Base-by-base conservation (phyloP, 2,797 vertebrate species). In the Malacoctenus gilli region DNA sequence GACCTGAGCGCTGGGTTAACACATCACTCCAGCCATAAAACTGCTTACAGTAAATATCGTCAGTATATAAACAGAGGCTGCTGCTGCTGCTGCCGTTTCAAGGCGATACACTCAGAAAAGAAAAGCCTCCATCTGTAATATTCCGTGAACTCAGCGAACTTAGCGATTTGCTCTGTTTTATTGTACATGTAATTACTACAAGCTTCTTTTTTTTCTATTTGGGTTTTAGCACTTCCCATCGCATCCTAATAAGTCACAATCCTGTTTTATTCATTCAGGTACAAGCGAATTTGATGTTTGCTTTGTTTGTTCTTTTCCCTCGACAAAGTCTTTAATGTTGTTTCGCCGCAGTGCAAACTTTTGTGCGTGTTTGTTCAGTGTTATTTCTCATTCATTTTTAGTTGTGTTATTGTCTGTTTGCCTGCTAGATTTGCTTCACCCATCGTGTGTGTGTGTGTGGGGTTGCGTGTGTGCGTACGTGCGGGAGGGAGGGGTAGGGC, bases 1-100 rank as follows among this genome's bases (percentile, higher is more conserved):
- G 65, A 64, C 61, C 58, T 63, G n/a, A 78, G 64, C 13, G 48
- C 53, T 68, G 51, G 58, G 61, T 72, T 73, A 83, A 82, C 70
- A 43, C 51, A 63, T 76, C 68, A 49, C 60, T 63, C 54, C 40
- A 77, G 48, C 57, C 35, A 51, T 72, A 55, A 72, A 67, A 67
- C 32, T 20, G 43, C 34, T 75, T 67, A 55, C 68, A 65, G 40
- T 76, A 68, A 77, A 70, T 54, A 23, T 15, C 40, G 50, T 56
- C 6, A 44, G 44, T 61, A 41, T 28, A 62, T 62, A 41, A 57
- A 10, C 11, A 66, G 15, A 34, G 15, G 13, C 16, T 30, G 0
- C 36, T 42, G n/a, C n/a, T n/a, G n/a, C n/a, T n/a, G n/a, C n/a
- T n/a, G n/a, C 2, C 14, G 8, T 37, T 37, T 37, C 18, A 10